Evolutionary conservation across 1,140 invertebrate genomes (phyloP).

Genomic region (Ceratitis capitata): DNA sequence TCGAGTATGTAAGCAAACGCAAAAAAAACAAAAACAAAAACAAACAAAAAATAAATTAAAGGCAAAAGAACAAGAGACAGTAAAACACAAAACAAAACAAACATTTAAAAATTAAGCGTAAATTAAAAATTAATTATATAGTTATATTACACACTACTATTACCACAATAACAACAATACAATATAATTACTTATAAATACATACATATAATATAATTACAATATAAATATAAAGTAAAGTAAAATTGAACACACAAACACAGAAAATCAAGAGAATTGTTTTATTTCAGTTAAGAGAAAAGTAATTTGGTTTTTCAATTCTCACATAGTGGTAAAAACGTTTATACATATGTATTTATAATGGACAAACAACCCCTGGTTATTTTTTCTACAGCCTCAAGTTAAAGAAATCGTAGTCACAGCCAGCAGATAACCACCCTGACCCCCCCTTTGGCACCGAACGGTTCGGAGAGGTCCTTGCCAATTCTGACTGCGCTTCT

Average conservation of each 20-base stretch:
- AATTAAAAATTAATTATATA: constrained; percentile 30
- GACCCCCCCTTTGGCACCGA: no score
- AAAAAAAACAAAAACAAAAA: background rate
- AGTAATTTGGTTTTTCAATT: no score
- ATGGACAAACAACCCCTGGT: no score
- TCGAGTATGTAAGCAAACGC: background rate
- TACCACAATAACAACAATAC: constrained; percentile 22
- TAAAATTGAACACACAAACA: constrained; percentile 24
- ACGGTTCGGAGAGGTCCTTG: no score
- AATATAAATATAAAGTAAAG: constrained; percentile 23
- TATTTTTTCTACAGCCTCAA: no score
- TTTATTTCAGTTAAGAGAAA: no score
- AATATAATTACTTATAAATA: no score
- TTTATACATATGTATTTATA: no score
- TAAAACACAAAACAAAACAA: background rate
- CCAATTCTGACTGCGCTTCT: no score
- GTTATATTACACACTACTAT: constrained; percentile 3
- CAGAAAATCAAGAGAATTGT: background rate
- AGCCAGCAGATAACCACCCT: no score
- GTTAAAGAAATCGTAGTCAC: no score
- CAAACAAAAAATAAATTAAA: background rate
- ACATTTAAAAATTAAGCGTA: constrained; percentile 27
- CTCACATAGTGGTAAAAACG: no score
- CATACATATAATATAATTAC: constrained; percentile 32
- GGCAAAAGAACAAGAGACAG: background rate